phyloP scores from a whole-genome alignment of 2,113 vertebrate genomes.

The Phodopus roborovskii region DNA sequence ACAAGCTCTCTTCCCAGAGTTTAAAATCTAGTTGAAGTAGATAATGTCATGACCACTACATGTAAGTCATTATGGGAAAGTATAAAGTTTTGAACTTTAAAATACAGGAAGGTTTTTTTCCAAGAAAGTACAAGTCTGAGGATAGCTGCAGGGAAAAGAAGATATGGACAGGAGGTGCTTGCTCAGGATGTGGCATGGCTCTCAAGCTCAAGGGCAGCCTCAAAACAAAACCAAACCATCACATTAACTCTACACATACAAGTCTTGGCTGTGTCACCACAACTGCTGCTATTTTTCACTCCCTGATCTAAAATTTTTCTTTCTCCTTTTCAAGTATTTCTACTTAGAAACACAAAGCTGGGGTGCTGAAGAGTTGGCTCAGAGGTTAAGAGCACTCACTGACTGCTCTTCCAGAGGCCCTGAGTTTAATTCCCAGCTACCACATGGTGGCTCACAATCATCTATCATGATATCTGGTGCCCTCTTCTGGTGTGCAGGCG shows the following conservation, averaged over 20 bases:
- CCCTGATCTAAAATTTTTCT: not conserved
- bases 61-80: not conserved
- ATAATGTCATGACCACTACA: not conserved
- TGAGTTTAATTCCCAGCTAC: no score
- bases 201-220: not conserved
- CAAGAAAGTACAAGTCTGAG: no score
- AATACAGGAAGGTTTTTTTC: not conserved
- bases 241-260: not conserved
- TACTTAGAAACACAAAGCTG: not conserved
- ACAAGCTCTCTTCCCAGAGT: not conserved
- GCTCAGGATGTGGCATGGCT: not conserved
- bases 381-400: no score
- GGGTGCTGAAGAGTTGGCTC: no score
- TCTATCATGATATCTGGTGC: no score
- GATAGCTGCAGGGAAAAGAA: not conserved
- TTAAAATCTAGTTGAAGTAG: not conserved
- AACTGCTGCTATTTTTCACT: not conserved
- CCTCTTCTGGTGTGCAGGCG: no score
- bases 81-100: not conserved
- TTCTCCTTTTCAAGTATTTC: conserved; percentile 5
- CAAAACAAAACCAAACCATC: not conserved
- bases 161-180: not conserved
- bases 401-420: no score
- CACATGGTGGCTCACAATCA: no score
- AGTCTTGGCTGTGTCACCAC: not conserved